These are phyloP conservation scores for Stegostoma tigrinum DNA, from an alignment of 2,113 vertebrate species.

Conservation along the genomic window DNA sequence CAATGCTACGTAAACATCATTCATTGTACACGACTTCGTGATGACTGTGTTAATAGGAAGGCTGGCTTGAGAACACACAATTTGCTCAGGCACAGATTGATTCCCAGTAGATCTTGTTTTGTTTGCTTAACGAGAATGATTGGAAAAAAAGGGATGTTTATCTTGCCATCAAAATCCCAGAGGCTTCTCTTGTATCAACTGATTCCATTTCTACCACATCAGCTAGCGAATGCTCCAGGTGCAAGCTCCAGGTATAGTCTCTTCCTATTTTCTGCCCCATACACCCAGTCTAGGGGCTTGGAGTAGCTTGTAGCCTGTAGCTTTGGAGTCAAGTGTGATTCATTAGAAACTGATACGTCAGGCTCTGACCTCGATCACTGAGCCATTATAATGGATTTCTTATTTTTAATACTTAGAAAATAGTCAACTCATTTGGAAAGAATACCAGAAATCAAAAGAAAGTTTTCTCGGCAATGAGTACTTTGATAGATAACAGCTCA, in stretches of 20 bases:
- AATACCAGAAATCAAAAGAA: not conserved
- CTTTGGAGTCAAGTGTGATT: not conserved
- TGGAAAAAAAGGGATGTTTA: conserved; percentile 35
- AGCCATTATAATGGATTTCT: not conserved
- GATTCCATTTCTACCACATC: not conserved
- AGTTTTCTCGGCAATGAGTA: not conserved
- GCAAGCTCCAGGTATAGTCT: not conserved
- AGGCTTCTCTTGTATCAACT: conserved; percentile 19
- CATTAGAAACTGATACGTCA: not conserved
- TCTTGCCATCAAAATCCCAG: not conserved
- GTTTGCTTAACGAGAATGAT: conserved; percentile 17
- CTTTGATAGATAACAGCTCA: not conserved
- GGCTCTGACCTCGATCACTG: too few relatives aligned
- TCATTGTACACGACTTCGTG: not conserved
- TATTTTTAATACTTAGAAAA: not conserved
- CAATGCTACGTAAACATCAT: not conserved
- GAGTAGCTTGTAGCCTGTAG: too few relatives aligned
- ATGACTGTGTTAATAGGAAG: not conserved
- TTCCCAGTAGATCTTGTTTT: conserved; percentile 28
- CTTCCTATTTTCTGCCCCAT: not conserved
- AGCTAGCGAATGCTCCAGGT: not conserved
- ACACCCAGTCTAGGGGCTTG: not conserved
- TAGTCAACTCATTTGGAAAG: not conserved
- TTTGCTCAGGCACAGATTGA: conserved; percentile 12
- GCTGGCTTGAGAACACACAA: not conserved